Percentiles rank a stretch among this genome's conserved stretches.
Conservation (phyloP, 1,140 invertebrate genomes). For the Chironomus tepperi region DNA sequence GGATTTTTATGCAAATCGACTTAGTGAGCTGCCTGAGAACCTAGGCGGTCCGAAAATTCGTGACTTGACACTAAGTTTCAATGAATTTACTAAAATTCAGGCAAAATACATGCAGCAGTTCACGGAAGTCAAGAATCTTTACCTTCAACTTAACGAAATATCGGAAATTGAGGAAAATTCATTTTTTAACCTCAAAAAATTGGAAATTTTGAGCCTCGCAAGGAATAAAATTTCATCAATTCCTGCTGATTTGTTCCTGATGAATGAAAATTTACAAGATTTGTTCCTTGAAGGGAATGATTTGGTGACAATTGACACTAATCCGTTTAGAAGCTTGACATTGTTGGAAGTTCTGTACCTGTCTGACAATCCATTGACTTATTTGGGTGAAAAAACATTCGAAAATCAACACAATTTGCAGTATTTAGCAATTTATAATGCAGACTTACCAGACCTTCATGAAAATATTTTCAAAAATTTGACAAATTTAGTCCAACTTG, state of each 20-base stretch:
- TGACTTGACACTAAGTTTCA: neutral
- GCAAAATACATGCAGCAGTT: neutral
- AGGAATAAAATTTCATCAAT: neutral
- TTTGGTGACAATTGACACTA: neutral
- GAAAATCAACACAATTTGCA: neutral
- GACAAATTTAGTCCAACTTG: neutral
- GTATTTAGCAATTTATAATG: neutral
- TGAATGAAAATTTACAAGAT: neutral
- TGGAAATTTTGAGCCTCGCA: neutral
- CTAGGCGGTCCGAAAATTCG: neutral
- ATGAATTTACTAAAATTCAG: neutral
- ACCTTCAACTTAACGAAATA: neutral
- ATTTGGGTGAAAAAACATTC: neutral
- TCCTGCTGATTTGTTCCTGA: neutral
- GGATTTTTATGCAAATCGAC: neutral
- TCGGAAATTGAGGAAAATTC: neutral
- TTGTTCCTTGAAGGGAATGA: neutral
- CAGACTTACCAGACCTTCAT: neutral
- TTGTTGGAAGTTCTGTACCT: neutral
- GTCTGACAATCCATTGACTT: neutral
- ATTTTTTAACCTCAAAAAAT: neutral
- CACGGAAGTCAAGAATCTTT: neutral
- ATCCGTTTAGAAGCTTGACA: neutral
- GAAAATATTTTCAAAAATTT: neutral
- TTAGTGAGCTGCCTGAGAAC: neutral